Evolutionary conservation across 2,797 vertebrate genomes (phyloP), one percentile per base, ranked within the genome.

Genomic region (Protonibea diacanthus): DNA sequence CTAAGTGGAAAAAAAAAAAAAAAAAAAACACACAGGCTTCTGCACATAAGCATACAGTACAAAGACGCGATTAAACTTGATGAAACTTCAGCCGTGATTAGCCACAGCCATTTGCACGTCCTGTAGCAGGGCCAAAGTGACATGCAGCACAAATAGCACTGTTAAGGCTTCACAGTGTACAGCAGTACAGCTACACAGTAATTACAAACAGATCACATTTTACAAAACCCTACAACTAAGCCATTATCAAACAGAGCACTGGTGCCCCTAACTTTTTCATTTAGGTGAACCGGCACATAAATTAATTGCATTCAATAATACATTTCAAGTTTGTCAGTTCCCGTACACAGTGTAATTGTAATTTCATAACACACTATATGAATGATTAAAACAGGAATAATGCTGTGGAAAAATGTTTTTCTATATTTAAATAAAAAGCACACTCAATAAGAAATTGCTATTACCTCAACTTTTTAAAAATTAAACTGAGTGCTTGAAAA

Each of bases 21-120:
- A 78, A 81, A 76, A 74, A 82, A 77, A 29, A 13, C 40, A 9
- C 47, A 72, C 51, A 59, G 78, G 83, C 86, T 76, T 53, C 56
- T 20, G 29, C 85, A 86, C 80, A 71, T 59, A 85, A 76, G 57
- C 75, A 89, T 78, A 83, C 74, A 62, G 76, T 80, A 86, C 72
- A 59, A 89, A 84, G 87, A 92, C 74, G 33, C 29, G 63, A 92
- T 92, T 93, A 83, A 85, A 93, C 51, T 42, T 86, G 87, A 93
- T 91, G 84, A 88, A 92, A 89, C 86, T 84, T 94, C 89, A 82
- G 67, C 78, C 78, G 65, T 70, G 76, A 93, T 93, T 91, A 93
- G 78, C 70, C 71, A 81, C 78, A 85, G 74, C 58, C 44, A 51
- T 88, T 79, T 90, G 78, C 81, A 82, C 14, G 5, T 86, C 44